Percentiles rank a stretch among this genome's conserved stretches.
phyloP scores from a whole-genome alignment of 2,888 invertebrate species.

The Lasioglossum vierecki region DNA sequence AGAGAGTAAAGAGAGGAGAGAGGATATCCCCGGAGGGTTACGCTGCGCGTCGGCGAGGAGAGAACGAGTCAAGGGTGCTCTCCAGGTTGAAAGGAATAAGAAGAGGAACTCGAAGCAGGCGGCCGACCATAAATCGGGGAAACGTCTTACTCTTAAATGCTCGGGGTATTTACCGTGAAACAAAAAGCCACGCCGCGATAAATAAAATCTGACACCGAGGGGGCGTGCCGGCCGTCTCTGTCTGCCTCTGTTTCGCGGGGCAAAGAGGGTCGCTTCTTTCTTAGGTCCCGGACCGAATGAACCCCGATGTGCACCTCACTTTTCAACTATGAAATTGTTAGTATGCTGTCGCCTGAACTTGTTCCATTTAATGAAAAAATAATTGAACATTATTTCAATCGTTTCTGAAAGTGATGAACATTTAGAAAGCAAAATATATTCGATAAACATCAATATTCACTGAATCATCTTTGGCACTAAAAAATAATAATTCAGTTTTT shows the following conservation, averaged over 20 bases:
- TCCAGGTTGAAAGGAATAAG: constrained; percentile 48
- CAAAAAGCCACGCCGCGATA: constrained; percentile 73
- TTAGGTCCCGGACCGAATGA: constrained; percentile 11
- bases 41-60: constrained; percentile 12
- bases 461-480: too few species aligned
- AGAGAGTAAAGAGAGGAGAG: not conserved
- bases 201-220: constrained; percentile 75
- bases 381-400: not conserved
- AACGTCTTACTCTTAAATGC: constrained; percentile 76
- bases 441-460: too few species aligned
- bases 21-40: constrained; percentile 5
- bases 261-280: constrained; percentile 41
- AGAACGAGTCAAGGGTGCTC: constrained; percentile 57
- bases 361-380: not conserved
- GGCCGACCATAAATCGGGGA: constrained; percentile 74
- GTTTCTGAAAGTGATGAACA: too few species aligned
- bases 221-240: constrained; percentile 61
- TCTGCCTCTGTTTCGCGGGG: constrained; percentile 53
- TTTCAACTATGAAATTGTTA: not conserved
- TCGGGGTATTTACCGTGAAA: constrained; percentile 73
- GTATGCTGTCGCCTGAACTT: not conserved
- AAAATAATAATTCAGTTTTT: too few species aligned
- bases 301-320: constrained; percentile 14
- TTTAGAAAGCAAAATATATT: too few species aligned
- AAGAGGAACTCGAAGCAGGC: constrained; percentile 53